These are phyloP conservation scores for Glaucomys volans DNA, from an alignment of 2,113 vertebrate species.

Conservation along the genomic window DNA sequence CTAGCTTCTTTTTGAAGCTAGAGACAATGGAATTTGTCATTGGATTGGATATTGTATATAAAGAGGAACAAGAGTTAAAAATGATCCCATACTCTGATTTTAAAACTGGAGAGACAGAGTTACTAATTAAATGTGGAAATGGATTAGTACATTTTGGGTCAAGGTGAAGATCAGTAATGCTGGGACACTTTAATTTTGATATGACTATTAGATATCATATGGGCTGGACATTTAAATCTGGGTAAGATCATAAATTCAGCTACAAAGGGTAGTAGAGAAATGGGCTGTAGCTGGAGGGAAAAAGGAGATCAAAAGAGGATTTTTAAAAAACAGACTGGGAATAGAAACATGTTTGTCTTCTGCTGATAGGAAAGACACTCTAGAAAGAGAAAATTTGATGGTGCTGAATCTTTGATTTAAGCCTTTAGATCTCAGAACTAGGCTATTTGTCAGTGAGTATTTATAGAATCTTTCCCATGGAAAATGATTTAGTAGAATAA, in stretches of 20 bases:
- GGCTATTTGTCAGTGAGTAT: not conserved
- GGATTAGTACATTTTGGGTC: not conserved
- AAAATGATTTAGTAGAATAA: not conserved
- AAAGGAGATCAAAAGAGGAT: not conserved
- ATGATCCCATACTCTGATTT: not conserved
- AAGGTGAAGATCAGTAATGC: not conserved
- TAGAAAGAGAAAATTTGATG: not conserved
- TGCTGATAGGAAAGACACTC: not conserved
- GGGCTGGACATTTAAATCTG: not conserved
- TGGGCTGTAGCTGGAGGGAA: not conserved
- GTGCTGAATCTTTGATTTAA: conserved; percentile 28
- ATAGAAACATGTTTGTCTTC: conserved; percentile 25
- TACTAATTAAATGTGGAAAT: not conserved
- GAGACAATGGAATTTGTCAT: not conserved
- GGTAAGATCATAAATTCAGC: not conserved
- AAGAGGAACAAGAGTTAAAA: not conserved
- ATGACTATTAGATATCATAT: not conserved
- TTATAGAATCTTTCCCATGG: not conserved
- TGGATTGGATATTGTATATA: not conserved
- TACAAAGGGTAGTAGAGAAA: not conserved
- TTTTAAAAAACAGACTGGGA: not conserved
- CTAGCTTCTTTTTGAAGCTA: not conserved
- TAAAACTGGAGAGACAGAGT: not conserved
- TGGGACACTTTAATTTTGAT: not conserved
- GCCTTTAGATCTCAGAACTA: not conserved